Conservation (phyloP, 2,888 invertebrate species). For the Tricholauxania praeusta region DNA sequence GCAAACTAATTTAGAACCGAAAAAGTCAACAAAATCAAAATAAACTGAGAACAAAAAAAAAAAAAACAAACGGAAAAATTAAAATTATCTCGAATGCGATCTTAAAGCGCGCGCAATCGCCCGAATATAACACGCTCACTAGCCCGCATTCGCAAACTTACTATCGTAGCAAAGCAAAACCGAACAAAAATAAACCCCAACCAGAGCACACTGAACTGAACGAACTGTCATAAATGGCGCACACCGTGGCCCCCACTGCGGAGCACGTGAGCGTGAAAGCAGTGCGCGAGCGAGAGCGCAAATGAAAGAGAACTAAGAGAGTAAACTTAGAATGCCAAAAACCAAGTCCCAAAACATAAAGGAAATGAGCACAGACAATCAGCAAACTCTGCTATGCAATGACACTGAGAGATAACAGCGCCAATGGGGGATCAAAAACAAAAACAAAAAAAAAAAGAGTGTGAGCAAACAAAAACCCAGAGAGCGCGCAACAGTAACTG, state of each 20-base stretch:
- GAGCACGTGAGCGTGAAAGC: background rate
- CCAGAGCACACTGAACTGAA: slow-evolving; percentile 43
- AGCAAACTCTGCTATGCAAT: background rate
- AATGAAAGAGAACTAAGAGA: slow-evolving; percentile 3
- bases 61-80: too few relatives aligned
- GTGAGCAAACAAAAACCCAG: background rate
- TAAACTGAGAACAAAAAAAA: too few relatives aligned
- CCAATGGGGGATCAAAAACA: background rate
- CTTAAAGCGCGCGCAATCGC: slow-evolving; percentile 22
- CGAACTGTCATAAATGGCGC: slow-evolving; percentile 47
- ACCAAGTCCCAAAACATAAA: slow-evolving; percentile 1
- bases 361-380: background rate
- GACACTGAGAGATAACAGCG: background rate
- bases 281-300: background rate
- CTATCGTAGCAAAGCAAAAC: slow-evolving; percentile 46
- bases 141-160: slow-evolving; percentile 48
- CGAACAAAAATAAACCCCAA: slow-evolving; percentile 51
- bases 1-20: too few relatives aligned
- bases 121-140: slow-evolving; percentile 44
- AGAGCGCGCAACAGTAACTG: background rate
- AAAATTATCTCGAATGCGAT: too few relatives aligned
- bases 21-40: too few relatives aligned
- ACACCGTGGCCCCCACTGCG: slow-evolving; percentile 13
- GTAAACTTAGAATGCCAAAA: slow-evolving; percentile 21
- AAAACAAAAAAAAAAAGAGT: too few relatives aligned